phyloP scores from a whole-genome alignment of 2,113 vertebrate species.

The Rhipidura dahli region DNA sequence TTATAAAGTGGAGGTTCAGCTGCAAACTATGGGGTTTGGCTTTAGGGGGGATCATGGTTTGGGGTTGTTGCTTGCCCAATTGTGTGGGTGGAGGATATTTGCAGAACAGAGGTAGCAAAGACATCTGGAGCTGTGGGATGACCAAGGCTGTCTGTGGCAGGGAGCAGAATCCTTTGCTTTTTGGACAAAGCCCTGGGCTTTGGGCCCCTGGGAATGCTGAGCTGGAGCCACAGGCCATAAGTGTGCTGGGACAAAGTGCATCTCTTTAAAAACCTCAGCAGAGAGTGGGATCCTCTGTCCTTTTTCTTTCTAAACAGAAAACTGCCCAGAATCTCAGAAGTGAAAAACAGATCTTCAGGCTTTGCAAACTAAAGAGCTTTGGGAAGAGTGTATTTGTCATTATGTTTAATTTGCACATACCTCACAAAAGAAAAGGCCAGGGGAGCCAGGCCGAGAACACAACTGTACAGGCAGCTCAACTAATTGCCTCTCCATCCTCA shows the following conservation, averaged over 20 bases:
- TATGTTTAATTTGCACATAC: slow-evolving; percentile 82
- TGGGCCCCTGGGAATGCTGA: rapidly evolving
- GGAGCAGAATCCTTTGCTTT: neutral
- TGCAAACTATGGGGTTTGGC: neutral
- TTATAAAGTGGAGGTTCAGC: neutral
- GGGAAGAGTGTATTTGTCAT: slow-evolving; percentile 79
- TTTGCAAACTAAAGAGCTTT: slow-evolving; percentile 65
- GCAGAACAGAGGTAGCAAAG: neutral
- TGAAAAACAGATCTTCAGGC: slow-evolving; percentile 50
- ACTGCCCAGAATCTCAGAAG: slow-evolving; percentile 11
- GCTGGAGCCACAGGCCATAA: neutral
- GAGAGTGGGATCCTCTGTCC: neutral
- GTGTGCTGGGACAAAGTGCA: neutral
- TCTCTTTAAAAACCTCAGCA: neutral
- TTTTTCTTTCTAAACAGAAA: neutral
- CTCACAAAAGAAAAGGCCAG: slow-evolving; percentile 79
- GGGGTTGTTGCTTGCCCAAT: neutral
- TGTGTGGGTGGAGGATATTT: neutral
- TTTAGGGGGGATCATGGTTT: neutral
- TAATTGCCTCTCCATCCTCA: slow-evolving; percentile 88
- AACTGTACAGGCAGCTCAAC: slow-evolving; percentile 85
- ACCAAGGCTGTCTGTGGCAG: neutral
- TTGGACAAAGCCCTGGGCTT: neutral
- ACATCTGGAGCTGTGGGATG: rapidly evolving
- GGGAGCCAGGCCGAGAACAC: slow-evolving; percentile 82